Conservation (phyloP, 92 coral and sea anemone species). For the Porites rus region DNA sequence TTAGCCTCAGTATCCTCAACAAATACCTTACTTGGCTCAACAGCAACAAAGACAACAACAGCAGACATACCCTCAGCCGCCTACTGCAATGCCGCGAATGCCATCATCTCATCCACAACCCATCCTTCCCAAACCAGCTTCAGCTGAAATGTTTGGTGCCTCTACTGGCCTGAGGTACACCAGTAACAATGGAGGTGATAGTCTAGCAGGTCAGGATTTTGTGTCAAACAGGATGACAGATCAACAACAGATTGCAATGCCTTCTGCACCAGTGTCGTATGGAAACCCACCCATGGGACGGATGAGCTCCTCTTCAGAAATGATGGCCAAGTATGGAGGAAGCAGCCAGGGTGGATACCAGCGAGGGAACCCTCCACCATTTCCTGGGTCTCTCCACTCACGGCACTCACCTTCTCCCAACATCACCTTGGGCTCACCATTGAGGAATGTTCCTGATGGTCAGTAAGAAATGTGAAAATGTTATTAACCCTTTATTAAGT, state of each 20-base stretch:
- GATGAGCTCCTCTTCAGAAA: slow-evolving; percentile 43
- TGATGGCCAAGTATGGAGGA: slow-evolving; percentile 49
- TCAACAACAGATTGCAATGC: slow-evolving; percentile 64
- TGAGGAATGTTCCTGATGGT: slow-evolving; percentile 83
- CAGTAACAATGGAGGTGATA: slow-evolving; percentile 48
- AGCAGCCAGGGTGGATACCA: slow-evolving; percentile 36
- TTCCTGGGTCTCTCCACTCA: slow-evolving; percentile 72
- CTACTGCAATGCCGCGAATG: slow-evolving; percentile 72
- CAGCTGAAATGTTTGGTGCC: slow-evolving; percentile 77
- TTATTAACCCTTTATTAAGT: too few species aligned
- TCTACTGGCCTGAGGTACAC: slow-evolving; percentile 60
- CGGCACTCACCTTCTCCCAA: slow-evolving; percentile 91
- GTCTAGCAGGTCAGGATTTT: slow-evolving; percentile 61
- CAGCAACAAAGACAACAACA: slow-evolving; percentile 58
- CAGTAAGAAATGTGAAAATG: not conserved
- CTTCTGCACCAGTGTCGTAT: slow-evolving; percentile 59
- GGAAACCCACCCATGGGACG: slow-evolving; percentile 58
- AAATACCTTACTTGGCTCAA: slow-evolving; percentile 65
- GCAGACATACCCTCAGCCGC: slow-evolving; percentile 67
- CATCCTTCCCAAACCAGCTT: slow-evolving; percentile 87
- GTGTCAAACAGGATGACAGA: slow-evolving; percentile 60
- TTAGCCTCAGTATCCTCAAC: slow-evolving; percentile 71
- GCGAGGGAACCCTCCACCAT: slow-evolving; percentile 44
- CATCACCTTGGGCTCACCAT: slow-evolving; percentile 82
- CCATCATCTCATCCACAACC: slow-evolving; percentile 87